These are phyloP conservation scores for Muntiacus muntjak DNA, from an alignment of 2,113 vertebrate genomes.

Conservation along the genomic window DNA sequence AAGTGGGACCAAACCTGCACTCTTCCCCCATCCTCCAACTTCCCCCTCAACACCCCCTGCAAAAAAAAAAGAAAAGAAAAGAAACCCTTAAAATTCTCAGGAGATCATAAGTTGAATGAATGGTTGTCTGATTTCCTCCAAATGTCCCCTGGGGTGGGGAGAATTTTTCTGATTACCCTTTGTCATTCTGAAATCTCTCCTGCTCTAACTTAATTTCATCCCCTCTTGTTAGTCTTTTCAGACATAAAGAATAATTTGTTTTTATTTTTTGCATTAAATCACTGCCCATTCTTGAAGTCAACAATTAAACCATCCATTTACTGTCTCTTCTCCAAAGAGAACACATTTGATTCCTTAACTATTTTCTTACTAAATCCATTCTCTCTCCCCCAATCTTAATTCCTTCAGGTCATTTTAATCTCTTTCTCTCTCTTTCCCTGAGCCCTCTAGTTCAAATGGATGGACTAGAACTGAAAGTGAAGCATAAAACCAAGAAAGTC, in stretches of 20 bases:
- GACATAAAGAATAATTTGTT: constrained; percentile 2
- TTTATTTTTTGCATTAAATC: background rate
- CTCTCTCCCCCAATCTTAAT: background rate
- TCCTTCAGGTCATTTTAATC: background rate
- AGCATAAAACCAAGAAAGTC: background rate
- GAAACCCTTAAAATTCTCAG: background rate
- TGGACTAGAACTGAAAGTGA: background rate
- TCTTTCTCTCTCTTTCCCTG: background rate
- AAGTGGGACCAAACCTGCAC: background rate
- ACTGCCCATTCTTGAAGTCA: background rate
- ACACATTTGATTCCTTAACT: constrained; percentile 21
- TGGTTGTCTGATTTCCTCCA: background rate
- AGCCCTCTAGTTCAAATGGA: background rate
- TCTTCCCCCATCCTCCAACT: rapidly evolving
- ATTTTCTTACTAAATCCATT: background rate
- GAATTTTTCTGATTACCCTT: background rate
- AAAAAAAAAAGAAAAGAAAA: background rate
- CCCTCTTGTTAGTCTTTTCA: constrained; percentile 3
- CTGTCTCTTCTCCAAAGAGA: constrained; percentile 19
- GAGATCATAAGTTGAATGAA: background rate
- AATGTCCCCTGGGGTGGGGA: background rate
- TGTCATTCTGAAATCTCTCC: constrained; percentile 7
- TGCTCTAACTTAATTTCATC: background rate
- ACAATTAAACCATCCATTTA: background rate
- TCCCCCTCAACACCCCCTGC: background rate